Conservation (phyloP, 1,140 invertebrate genomes). For the Drosophila oshimai region DNA sequence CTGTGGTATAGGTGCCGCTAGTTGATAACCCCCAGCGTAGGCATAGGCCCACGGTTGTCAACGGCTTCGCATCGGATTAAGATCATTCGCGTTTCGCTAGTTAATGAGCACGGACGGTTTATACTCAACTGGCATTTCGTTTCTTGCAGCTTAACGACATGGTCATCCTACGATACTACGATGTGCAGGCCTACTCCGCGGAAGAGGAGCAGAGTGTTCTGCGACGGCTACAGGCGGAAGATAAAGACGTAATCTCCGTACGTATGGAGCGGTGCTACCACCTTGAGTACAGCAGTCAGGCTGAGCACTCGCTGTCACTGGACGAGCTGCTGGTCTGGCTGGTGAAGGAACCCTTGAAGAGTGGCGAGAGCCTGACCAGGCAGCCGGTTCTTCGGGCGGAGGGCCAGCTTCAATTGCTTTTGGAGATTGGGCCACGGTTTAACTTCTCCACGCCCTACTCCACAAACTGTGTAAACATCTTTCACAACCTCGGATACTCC, state of each 20-base stretch:
- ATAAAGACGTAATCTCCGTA: constrained; percentile 70
- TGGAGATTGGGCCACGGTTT: constrained; percentile 91
- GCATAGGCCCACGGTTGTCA: constrained; percentile 41
- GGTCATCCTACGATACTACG: constrained; percentile 66
- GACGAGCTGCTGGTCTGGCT: constrained; percentile 89
- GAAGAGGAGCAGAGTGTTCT: constrained; percentile 40
- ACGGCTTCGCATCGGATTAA: constrained; percentile 36
- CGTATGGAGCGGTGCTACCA: constrained; percentile 92
- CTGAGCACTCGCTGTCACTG: constrained; percentile 83
- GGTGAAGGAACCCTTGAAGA: constrained; percentile 85
- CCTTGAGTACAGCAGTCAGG: constrained; percentile 84
- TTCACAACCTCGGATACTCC: constrained; percentile 89
- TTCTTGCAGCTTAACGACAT: constrained; percentile 41
- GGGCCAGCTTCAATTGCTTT: constrained; percentile 16
- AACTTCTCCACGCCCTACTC: constrained; percentile 97
- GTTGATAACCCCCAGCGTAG: constrained; percentile 64
- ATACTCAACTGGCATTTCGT: background rate
- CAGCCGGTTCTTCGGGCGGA: constrained; percentile 70
- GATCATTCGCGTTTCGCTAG: constrained; percentile 34
- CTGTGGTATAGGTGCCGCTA: constrained; percentile 18
- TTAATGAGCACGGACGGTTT: constrained; percentile 17
- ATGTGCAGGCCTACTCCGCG: constrained; percentile 43
- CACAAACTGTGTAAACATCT: constrained; percentile 97
- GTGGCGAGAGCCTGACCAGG: constrained; percentile 84
- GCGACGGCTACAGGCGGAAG: constrained; percentile 34